These are phyloP conservation scores for Chelidonichthys spinosus DNA, from an alignment of 2,797 vertebrate species.

Conservation along the genomic window DNA sequence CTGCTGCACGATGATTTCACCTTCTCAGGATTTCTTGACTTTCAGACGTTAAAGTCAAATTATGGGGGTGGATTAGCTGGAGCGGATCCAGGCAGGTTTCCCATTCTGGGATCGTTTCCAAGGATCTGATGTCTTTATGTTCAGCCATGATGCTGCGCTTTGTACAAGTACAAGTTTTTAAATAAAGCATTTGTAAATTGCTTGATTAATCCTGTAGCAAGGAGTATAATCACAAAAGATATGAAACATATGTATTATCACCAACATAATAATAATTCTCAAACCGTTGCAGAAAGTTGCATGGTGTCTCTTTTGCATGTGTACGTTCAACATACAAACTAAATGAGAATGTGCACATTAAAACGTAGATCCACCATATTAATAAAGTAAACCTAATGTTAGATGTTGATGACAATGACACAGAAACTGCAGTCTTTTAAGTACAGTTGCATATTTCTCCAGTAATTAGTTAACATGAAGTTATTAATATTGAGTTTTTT, in stretches of 20 bases:
- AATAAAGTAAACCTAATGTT: too few relatives aligned
- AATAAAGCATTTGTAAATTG: conserved; percentile 4
- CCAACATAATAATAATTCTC: background rate
- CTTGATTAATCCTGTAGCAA: too few relatives aligned
- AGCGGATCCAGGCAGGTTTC: conserved; percentile 39
- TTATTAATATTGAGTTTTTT: too few relatives aligned
- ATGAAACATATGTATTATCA: background rate
- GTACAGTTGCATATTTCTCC: too few relatives aligned
- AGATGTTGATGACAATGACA: too few relatives aligned
- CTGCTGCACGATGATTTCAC: conserved; percentile 39
- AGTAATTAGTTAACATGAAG: too few relatives aligned
- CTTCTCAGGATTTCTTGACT: conserved; percentile 42
- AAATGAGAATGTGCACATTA: background rate
- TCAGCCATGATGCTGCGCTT: conserved; percentile 28
- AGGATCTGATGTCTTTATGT: conserved; percentile 50
- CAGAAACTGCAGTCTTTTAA: too few relatives aligned
- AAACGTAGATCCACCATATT: too few relatives aligned
- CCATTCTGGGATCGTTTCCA: conserved; percentile 41
- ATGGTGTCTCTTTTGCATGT: background rate
- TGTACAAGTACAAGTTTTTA: conserved; percentile 36
- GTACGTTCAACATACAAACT: background rate
- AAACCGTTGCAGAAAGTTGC: too few relatives aligned
- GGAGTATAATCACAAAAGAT: background rate
- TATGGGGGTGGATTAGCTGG: conserved; percentile 1
- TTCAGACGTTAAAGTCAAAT: conserved; percentile 40